Conservation (phyloP, 2,113 vertebrate genomes). For the Emydura subglobosa region DNA sequence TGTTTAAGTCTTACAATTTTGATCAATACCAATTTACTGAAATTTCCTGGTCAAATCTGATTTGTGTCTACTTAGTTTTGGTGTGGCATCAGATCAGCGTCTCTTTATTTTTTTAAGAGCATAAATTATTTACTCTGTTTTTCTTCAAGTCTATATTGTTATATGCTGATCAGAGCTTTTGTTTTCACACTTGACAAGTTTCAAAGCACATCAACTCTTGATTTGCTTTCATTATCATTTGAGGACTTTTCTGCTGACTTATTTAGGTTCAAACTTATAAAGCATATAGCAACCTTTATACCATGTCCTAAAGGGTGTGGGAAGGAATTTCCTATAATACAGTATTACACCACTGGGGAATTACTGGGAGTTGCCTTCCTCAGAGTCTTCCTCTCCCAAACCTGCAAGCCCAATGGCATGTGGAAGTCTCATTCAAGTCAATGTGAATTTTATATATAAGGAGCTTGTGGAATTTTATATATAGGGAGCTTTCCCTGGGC, state of each 20-base stretch:
- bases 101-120: neutral
- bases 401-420: neutral
- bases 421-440: neutral
- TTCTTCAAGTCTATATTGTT: neutral
- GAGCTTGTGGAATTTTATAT: no score
- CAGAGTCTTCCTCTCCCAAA: neutral
- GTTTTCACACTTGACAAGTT: neutral
- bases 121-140: neutral
- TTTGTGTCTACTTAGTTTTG: conserved; percentile 2
- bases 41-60: conserved; percentile 42
- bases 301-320: neutral
- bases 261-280: neutral
- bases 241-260: neutral
- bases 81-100: neutral
- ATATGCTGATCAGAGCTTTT: neutral
- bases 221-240: neutral
- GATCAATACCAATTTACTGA: conserved; percentile 37
- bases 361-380: neutral
- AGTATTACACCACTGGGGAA: neutral
- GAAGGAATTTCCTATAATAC: neutral
- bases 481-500: neutral
- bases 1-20: conserved; percentile 15
- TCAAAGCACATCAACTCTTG: neutral
- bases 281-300: neutral
- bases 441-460: neutral